These are phyloP conservation scores for Berghia stephanieae DNA, from an alignment of 1,140 invertebrate species.

Conservation along the genomic window DNA sequence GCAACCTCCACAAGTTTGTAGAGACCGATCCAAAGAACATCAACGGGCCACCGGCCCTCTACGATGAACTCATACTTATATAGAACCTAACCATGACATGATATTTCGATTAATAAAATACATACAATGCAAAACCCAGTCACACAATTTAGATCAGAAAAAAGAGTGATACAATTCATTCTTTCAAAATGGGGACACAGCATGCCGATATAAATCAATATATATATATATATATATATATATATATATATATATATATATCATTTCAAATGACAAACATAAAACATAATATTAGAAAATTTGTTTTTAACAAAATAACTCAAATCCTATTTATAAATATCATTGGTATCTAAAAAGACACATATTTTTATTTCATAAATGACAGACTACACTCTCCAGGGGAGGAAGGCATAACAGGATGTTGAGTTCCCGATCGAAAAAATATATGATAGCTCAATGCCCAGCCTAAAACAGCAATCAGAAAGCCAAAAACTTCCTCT, in stretches of 20 bases:
- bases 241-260: neutral
- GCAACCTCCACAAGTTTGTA: too few species aligned
- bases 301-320: neutral
- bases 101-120: too few species aligned
- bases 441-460: slow-evolving; percentile 88
- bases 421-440: slow-evolving; percentile 68
- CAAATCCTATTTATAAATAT: neutral
- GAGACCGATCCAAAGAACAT: too few species aligned
- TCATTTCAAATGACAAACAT: neutral
- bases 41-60: too few species aligned
- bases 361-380: slow-evolving; percentile 35
- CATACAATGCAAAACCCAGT: too few species aligned
- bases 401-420: slow-evolving; percentile 41
- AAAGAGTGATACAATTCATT: too few species aligned
- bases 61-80: too few species aligned
- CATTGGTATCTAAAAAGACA: neutral
- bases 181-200: too few species aligned
- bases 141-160: too few species aligned
- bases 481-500: slow-evolving; percentile 90
- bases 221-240: neutral
- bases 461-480: slow-evolving; percentile 88
- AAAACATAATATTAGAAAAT: neutral
- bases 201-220: too few species aligned
- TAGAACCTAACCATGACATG: too few species aligned
- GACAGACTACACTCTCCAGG: slow-evolving; percentile 51